A percentile compares a stretch with the other conserved stretches of the same genome.
phyloP scores from a whole-genome alignment of 2,888 invertebrate genomes.

The Agrotis ipsilon region DNA sequence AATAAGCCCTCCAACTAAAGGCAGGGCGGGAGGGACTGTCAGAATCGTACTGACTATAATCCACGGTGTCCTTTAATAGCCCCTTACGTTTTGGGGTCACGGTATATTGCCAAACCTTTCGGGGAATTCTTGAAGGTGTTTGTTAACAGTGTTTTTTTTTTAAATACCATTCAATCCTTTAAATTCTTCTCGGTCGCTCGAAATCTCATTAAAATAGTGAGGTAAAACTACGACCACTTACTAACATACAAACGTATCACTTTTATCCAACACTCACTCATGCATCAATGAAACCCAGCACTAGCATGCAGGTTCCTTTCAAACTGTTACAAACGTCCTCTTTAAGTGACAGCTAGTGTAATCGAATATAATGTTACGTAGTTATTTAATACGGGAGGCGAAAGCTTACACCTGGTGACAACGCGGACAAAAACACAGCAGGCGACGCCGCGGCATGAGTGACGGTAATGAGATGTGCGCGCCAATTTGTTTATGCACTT shows the following conservation, averaged over 20 bases:
- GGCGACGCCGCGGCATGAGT: constrained; percentile 59
- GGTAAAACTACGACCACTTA: background rate
- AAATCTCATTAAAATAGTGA: no score
- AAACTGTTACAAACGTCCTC: constrained; percentile 43
- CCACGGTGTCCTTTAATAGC: no score
- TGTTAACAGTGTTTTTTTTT: no score
- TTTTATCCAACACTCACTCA: constrained; percentile 14
- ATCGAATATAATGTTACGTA: constrained; percentile 64
- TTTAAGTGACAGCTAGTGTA: constrained; percentile 64
- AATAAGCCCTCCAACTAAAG: no score
- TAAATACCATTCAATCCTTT: no score
- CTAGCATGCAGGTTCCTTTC: constrained; percentile 32
- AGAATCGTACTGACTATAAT: no score
- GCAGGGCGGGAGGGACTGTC: no score
- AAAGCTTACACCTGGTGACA: constrained; percentile 64
- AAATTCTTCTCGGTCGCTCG: no score
- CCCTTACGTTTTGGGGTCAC: no score
- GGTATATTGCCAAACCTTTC: no score
- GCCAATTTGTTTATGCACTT: constrained; percentile 65
- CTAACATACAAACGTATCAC: constrained; percentile 17
- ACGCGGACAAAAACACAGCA: constrained; percentile 60
- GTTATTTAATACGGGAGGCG: constrained; percentile 65
- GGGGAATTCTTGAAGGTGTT: no score
- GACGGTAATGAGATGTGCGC: constrained; percentile 67
- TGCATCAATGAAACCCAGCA: constrained; percentile 39